Evolutionary conservation across 1,140 invertebrate genomes (phyloP).

Genomic region (Wiebesia pumilae): DNA sequence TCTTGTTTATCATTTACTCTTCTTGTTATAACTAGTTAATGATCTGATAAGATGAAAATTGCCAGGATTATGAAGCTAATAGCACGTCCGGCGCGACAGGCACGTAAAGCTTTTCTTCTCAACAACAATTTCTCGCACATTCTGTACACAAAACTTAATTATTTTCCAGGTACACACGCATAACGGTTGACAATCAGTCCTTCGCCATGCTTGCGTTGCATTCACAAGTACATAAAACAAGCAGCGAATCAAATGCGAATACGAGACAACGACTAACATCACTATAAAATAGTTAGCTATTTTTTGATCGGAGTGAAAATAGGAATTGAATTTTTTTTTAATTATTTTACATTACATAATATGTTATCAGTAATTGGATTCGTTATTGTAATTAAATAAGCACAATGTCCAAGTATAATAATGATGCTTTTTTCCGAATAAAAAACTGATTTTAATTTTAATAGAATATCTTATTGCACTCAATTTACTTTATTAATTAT

Average conservation of each 20-base stretch:
- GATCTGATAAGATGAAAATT: conserved; percentile 29
- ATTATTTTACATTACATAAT: neutral
- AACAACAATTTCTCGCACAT: neutral
- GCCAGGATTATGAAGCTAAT: conserved; percentile 12
- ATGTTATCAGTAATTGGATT: neutral
- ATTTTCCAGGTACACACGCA: conserved; percentile 11
- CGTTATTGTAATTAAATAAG: neutral
- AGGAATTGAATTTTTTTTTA: neutral
- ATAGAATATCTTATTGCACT: too few species aligned
- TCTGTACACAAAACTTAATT: conserved; percentile 14
- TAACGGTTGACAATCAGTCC: neutral
- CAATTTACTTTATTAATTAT: too few species aligned
- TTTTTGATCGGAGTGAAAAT: conserved; percentile 4
- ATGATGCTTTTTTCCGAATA: too few species aligned
- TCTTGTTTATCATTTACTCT: neutral
- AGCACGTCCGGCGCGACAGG: neutral
- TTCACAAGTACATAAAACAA: conserved; percentile 3
- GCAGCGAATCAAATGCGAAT: neutral
- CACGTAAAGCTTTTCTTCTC: neutral
- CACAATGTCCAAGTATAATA: too few species aligned
- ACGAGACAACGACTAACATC: neutral
- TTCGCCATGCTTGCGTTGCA: conserved; percentile 23
- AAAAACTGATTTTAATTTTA: too few species aligned
- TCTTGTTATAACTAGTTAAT: neutral
- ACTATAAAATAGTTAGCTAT: neutral